phyloP scores from a whole-genome alignment of 2,113 vertebrate genomes.

The Antidorcas marsupialis region DNA sequence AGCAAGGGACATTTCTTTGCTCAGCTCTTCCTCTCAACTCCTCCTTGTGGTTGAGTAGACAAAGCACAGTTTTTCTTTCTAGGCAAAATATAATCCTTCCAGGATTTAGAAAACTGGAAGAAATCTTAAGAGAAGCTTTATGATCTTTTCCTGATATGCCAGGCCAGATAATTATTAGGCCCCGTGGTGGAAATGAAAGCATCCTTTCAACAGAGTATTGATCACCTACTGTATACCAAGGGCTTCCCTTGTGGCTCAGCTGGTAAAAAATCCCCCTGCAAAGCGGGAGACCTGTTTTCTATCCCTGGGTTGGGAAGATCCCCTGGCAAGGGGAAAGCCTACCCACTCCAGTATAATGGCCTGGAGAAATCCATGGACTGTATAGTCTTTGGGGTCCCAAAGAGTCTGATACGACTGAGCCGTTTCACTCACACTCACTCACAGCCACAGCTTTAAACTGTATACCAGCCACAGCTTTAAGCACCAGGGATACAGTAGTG shows the following conservation, averaged over 20 bases:
- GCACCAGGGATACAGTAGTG: neutral
- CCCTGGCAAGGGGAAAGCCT: neutral
- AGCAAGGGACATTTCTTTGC: constrained; percentile 23
- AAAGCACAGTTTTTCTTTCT: constrained; percentile 60
- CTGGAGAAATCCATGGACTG: neutral
- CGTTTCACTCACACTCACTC: neutral
- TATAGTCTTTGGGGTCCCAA: neutral
- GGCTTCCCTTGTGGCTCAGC: neutral
- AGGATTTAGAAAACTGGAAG: constrained; percentile 17
- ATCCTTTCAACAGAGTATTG: neutral
- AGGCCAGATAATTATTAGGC: neutral
- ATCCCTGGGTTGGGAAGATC: neutral
- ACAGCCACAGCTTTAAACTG: neutral
- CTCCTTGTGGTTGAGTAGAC: constrained; percentile 59
- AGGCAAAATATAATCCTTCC: constrained; percentile 37
- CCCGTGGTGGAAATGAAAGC: neutral
- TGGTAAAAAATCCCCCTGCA: neutral
- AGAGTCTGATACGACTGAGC: neutral
- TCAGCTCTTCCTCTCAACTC: constrained; percentile 19
- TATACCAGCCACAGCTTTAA: neutral
- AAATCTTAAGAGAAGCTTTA: neutral
- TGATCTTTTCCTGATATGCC: neutral
- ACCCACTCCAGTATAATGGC: neutral
- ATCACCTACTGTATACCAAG: neutral
- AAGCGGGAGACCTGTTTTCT: neutral